Conservation (phyloP, 2,797 vertebrate genomes). For the Alca torda region DNA sequence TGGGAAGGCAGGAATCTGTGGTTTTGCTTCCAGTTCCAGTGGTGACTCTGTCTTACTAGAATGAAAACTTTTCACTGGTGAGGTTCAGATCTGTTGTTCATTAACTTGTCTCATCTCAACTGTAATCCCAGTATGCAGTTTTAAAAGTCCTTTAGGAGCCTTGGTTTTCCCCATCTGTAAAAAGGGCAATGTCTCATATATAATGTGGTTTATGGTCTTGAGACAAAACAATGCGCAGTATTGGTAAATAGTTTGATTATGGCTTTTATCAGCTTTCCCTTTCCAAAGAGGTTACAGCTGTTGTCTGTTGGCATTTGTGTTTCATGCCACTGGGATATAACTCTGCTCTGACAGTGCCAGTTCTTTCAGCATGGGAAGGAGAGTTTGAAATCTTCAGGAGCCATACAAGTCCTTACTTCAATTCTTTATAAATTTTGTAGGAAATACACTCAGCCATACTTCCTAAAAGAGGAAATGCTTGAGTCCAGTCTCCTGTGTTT, state of each 20-base stretch:
- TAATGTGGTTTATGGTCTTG: background rate
- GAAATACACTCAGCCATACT: slow-evolving; percentile 2
- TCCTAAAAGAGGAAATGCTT: slow-evolving; percentile 46
- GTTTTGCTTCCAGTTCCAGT: background rate
- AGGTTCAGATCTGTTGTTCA: background rate
- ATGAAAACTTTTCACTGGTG: background rate
- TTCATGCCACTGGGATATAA: background rate
- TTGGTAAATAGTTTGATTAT: background rate
- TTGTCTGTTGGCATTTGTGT: slow-evolving; percentile 14
- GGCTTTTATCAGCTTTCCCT: background rate
- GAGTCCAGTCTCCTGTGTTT: slow-evolving; percentile 55
- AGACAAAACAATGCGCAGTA: background rate
- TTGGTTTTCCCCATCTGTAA: background rate
- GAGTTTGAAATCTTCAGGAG: slow-evolving; percentile 10
- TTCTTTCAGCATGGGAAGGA: background rate
- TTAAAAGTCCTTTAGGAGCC: background rate
- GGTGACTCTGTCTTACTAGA: background rate
- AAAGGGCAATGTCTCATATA: background rate
- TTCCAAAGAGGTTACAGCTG: background rate
- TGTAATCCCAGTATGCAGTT: background rate
- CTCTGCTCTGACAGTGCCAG: background rate
- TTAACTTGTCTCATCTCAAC: background rate
- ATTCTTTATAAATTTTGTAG: slow-evolving; percentile 47
- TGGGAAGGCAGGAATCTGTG: background rate
- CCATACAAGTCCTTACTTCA: background rate